phyloP scores from a whole-genome alignment of 2,888 invertebrate species.

The Aethes cnicana region DNA sequence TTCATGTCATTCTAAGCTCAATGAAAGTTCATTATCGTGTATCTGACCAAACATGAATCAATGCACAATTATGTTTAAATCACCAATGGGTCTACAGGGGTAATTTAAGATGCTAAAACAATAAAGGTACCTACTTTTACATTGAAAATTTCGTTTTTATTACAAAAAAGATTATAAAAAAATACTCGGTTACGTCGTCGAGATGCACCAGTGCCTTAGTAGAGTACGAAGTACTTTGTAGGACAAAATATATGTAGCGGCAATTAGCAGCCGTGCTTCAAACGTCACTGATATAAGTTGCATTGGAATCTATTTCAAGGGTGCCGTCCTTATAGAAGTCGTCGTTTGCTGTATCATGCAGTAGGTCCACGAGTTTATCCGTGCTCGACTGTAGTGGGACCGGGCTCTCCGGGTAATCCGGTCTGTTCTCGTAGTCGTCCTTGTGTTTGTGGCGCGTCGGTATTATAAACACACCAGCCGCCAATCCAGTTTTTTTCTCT shows the following conservation, averaged over 20 bases:
- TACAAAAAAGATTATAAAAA: background rate
- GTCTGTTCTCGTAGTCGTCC: conserved; percentile 58
- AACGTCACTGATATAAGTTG: conserved; percentile 58
- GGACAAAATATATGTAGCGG: background rate
- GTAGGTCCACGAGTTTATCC: conserved; percentile 60
- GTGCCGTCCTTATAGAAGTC: conserved; percentile 58
- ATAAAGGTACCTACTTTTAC: no score
- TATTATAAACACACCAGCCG: conserved; percentile 63
- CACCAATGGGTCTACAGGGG: conserved; percentile 18
- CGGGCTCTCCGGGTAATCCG: conserved; percentile 71
- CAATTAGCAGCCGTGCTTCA: conserved; percentile 34
- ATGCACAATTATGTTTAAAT: background rate
- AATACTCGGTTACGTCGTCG: background rate
- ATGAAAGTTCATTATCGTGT: background rate
- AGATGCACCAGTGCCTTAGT: background rate
- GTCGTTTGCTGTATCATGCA: conserved; percentile 47
- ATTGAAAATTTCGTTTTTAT: background rate
- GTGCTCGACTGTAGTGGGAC: conserved; percentile 52
- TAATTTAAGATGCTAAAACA: conserved; percentile 5
- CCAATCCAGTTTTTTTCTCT: conserved; percentile 50
- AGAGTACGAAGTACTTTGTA: background rate
- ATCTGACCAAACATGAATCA: no score
- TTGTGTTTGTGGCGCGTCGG: conserved; percentile 62
- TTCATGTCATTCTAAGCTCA: background rate
- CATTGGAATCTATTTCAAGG: conserved; percentile 55